Evolutionary conservation across 2,888 invertebrate genomes (phyloP).

Genomic region (Resseliella maxima): DNA sequence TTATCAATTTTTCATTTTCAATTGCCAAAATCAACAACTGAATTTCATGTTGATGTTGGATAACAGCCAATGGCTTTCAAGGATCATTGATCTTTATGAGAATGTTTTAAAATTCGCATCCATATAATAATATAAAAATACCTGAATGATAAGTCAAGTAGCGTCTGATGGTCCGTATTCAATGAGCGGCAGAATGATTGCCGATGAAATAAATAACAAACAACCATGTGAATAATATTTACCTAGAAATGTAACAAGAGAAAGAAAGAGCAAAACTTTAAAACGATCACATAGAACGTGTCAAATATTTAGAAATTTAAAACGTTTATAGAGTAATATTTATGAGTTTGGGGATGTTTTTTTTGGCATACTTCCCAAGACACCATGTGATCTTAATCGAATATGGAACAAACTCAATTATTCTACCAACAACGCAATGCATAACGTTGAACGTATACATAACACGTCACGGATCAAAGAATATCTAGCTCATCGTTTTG

Average conservation of each 20-base stretch:
- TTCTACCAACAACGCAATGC: too few relatives aligned
- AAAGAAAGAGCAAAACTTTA: neutral
- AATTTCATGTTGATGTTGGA: neutral
- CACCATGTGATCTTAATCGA: neutral
- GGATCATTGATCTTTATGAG: constrained; percentile 29
- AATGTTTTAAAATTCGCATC: neutral
- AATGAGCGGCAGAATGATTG: too few relatives aligned
- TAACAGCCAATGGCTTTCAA: too few relatives aligned
- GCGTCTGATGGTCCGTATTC: constrained; percentile 30
- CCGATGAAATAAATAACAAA: too few relatives aligned
- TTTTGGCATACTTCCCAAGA: too few relatives aligned
- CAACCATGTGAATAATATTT: neutral
- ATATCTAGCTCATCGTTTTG: neutral
- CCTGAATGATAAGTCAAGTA: constrained; percentile 16
- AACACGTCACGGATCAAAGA: neutral
- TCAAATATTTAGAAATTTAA: neutral
- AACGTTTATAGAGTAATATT: neutral
- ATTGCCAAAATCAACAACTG: neutral
- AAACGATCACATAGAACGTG: neutral
- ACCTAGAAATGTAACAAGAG: neutral
- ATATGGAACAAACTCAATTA: constrained; percentile 19
- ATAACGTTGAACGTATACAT: too few relatives aligned
- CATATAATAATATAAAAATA: neutral
- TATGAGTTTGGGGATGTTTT: neutral
- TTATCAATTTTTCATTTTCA: neutral